Percentiles rank a stretch among this genome's conserved stretches.
phyloP scores from a whole-genome alignment of 2,113 vertebrate genomes.

The Grammatotria lemairii region DNA sequence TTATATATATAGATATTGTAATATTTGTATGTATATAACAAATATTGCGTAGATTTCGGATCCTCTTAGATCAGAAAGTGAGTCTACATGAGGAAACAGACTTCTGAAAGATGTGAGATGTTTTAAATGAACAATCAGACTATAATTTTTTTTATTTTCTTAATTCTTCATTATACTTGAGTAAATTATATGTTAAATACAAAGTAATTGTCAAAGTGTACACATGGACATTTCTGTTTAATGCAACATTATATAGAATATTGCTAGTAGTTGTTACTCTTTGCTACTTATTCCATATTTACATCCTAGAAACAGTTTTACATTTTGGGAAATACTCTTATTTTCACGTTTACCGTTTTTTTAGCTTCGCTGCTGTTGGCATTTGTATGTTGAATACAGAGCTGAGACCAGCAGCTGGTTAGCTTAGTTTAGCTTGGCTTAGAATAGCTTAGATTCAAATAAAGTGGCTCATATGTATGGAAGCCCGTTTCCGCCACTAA shows the following conservation, averaged over 20 bases:
- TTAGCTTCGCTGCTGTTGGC: not conserved
- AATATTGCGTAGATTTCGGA: not conserved
- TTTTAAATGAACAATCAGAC: accelerated
- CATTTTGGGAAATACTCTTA: not conserved
- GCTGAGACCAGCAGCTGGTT: not conserved
- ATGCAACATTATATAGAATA: not conserved
- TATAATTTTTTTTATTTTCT: not conserved
- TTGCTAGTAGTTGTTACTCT: accelerated
- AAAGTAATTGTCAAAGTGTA: accelerated
- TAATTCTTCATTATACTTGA: not conserved
- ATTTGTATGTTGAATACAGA: not conserved
- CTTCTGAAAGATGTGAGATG: not conserved
- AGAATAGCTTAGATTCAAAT: not conserved
- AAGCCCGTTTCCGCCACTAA: no score
- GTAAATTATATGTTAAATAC: not conserved
- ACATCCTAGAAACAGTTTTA: not conserved
- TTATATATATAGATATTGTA: not conserved
- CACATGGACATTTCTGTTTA: not conserved
- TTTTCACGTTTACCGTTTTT: not conserved
- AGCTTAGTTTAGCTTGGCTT: accelerated
- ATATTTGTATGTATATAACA: not conserved
- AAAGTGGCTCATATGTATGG: not conserved
- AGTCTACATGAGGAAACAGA: not conserved
- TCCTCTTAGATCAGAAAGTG: no score
- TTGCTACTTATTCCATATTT: not conserved